Conservation (phyloP, 2,113 vertebrate genomes). For the Xenus cinereus region DNA sequence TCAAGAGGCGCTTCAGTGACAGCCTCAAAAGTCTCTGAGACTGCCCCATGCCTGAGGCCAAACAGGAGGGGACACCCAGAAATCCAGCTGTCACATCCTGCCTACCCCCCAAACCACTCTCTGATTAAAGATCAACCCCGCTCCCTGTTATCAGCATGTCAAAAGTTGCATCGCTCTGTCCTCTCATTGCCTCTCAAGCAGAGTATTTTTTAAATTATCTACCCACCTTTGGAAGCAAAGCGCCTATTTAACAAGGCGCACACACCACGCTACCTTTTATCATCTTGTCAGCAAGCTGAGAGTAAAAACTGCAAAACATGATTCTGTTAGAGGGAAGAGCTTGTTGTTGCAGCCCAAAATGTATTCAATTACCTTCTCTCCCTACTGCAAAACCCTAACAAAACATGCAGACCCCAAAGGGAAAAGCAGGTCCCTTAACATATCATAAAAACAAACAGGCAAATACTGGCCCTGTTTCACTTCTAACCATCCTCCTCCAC, state of each 20-base stretch:
- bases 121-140: neutral
- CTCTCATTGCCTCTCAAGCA: neutral
- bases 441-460: neutral
- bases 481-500: neutral
- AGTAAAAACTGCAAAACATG: neutral
- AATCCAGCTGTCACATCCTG: neutral
- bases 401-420: neutral
- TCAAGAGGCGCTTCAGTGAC: neutral
- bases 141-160: neutral
- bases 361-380: neutral
- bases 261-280: neutral
- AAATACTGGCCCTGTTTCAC: neutral
- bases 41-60: neutral
- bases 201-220: neutral
- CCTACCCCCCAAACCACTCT: neutral
- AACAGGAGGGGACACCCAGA: neutral
- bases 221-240: neutral
- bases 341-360: neutral
- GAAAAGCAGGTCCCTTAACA: neutral
- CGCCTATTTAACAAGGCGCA: neutral
- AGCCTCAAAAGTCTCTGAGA: neutral
- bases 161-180: neutral
- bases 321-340: neutral
- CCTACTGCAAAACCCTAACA: neutral
- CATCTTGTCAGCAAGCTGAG: constrained; percentile 30